These are phyloP conservation scores for Corella eumyota DNA, from an alignment of 23 tunicate species.

Conservation along the genomic window DNA sequence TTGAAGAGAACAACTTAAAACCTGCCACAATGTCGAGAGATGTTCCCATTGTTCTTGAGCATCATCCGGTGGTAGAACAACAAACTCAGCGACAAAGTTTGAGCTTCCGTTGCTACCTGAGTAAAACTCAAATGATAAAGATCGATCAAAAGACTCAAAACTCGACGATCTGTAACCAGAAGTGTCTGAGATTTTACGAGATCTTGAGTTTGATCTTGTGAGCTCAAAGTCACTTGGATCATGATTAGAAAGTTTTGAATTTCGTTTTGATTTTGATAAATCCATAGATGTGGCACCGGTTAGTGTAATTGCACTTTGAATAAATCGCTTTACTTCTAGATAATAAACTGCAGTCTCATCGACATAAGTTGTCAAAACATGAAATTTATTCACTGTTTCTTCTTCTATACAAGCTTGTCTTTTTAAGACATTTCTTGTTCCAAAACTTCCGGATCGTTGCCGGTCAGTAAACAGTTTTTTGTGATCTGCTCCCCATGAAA, in stretches of 20 bases:
- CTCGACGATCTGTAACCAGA: slow-evolving; percentile 59
- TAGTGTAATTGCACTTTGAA: slow-evolving; percentile 16
- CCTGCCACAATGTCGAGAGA: slow-evolving; percentile 21
- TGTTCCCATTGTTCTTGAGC: slow-evolving; percentile 16
- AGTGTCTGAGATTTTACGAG: slow-evolving; percentile 34
- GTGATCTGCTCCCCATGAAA: slow-evolving; percentile 36
- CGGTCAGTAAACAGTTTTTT: slow-evolving; percentile 9
- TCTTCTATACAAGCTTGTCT: too few relatives aligned
- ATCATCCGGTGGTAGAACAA: slow-evolving; percentile 35
- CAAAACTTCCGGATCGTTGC: slow-evolving; percentile 14
- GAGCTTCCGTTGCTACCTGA: slow-evolving; percentile 19
- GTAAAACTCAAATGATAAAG: slow-evolving; percentile 2
- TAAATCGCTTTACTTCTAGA: slow-evolving; percentile 13
- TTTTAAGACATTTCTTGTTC: too few relatives aligned
- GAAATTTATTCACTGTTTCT: background rate
- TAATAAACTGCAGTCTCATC: slow-evolving; percentile 27
- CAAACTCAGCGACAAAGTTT: slow-evolving; percentile 20
- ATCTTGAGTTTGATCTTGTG: background rate
- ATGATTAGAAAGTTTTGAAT: slow-evolving; percentile 2
- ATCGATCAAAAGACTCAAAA: slow-evolving; percentile 20
- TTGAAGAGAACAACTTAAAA: slow-evolving; percentile 51
- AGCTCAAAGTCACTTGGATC: slow-evolving; percentile 25
- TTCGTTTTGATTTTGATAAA: slow-evolving; percentile 7
- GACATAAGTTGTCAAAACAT: slow-evolving; percentile 3
- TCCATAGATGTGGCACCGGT: slow-evolving; percentile 37